phyloP scores from a whole-genome alignment of 2,113 vertebrate genomes.

The Paradisaea rubra region DNA sequence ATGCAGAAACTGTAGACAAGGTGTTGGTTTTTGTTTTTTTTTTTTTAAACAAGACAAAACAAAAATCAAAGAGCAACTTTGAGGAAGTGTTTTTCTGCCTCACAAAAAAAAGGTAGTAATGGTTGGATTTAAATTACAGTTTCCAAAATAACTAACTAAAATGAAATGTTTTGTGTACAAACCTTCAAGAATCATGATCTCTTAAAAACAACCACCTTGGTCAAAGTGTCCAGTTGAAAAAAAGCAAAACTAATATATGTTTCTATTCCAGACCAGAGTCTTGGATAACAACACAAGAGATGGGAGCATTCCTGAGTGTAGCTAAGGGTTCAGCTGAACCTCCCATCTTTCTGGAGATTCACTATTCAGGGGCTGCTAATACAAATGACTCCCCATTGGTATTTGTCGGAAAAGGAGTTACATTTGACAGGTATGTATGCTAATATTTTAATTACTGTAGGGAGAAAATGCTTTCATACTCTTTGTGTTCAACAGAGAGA shows the following conservation, averaged over 20 bases:
- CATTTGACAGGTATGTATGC: constrained; percentile 87
- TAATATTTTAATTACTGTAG: neutral
- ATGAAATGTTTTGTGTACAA: neutral
- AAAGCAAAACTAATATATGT: neutral
- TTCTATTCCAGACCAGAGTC: constrained; percentile 70
- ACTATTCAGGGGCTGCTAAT: constrained; percentile 80
- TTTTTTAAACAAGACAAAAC: neutral
- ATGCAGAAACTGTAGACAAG: neutral
- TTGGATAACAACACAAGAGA: constrained; percentile 90
- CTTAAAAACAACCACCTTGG: neutral
- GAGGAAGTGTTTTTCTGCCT: neutral
- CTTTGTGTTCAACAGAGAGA: rapidly evolving
- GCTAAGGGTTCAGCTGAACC: constrained; percentile 91
- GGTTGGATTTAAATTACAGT: neutral
- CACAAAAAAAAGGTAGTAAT: neutral
- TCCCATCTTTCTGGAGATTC: constrained; percentile 92
- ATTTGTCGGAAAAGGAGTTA: constrained; percentile 94
- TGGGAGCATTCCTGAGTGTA: constrained; percentile 95
- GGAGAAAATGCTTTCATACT: neutral
- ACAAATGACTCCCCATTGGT: constrained; percentile 76
- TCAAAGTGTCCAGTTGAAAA: neutral
- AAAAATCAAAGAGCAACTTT: neutral
- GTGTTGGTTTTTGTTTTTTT: neutral
- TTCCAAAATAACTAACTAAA: neutral
- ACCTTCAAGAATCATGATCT: neutral